These are phyloP conservation scores for Corythornis madagascariensis DNA, from an alignment of 2,113 vertebrate genomes.

Conservation along the genomic window DNA sequence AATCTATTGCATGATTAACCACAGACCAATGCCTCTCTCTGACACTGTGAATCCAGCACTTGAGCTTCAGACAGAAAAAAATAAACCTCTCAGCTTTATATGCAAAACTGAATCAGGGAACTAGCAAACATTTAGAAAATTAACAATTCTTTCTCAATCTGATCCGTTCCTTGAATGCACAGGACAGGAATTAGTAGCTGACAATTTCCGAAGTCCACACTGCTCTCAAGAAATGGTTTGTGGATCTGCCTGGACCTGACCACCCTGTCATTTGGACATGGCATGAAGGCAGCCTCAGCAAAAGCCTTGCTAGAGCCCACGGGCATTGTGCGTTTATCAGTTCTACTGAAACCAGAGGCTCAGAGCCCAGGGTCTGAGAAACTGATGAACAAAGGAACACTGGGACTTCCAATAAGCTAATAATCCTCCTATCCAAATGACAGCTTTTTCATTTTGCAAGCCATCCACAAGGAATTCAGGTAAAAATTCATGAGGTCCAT, in stretches of 20 bases:
- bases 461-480: neutral
- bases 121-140: neutral
- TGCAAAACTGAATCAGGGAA: neutral
- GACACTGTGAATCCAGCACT: neutral
- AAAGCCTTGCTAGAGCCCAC: fast-evolving
- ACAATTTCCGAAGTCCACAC: fast-evolving
- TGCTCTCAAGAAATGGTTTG: neutral
- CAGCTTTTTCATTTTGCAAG: neutral
- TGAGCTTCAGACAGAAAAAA: neutral
- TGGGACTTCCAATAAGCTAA: neutral
- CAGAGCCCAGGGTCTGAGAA: neutral
- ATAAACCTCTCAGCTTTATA: neutral
- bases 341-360: neutral
- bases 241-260: neutral
- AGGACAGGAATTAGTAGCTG: neutral
- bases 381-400: neutral
- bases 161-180: neutral
- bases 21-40: neutral
- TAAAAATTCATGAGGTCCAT: neutral
- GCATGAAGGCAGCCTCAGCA: neutral
- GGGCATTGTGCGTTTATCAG: fast-evolving
- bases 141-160: neutral
- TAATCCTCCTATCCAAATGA: neutral
- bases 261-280: fast-evolving
- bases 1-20: neutral